Evolutionary conservation across 2,797 vertebrate species (phyloP).

Genomic region (Muscicapa striata): DNA sequence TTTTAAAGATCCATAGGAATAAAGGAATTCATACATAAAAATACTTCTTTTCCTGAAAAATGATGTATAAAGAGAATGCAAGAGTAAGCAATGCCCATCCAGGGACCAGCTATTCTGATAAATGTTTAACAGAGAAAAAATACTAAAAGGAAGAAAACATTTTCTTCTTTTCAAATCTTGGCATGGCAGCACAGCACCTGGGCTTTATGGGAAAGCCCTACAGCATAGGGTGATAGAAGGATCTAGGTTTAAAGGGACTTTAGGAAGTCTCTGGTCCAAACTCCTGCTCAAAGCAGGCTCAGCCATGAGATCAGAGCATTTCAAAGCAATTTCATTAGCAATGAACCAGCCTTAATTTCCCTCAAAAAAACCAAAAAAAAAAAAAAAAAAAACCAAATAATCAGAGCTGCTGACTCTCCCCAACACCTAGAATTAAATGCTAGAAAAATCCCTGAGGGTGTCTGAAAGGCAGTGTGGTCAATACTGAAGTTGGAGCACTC

Average conservation of each 20-base stretch:
- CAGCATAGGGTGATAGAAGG: not conserved
- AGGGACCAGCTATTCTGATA: constrained; percentile 21
- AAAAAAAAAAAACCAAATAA: not conserved
- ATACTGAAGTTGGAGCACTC: constrained; percentile 61
- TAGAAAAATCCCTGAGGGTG: not conserved
- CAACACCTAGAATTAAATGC: not conserved
- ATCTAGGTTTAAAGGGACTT: not conserved
- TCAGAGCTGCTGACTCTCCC: not conserved
- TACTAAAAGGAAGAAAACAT: not conserved
- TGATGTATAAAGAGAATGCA: not conserved
- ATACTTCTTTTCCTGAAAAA: not conserved
- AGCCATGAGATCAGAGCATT: not conserved
- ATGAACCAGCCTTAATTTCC: not conserved
- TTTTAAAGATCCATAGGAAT: constrained; percentile 36
- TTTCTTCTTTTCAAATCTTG: not conserved
- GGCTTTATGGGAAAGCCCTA: not conserved
- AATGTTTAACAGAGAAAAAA: not conserved
- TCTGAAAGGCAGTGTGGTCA: rapidly evolving
- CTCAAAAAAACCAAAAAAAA: not conserved
- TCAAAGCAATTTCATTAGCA: not conserved
- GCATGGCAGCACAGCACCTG: not conserved
- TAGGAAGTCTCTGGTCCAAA: not conserved
- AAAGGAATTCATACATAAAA: not conserved
- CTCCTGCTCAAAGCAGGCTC: not conserved
- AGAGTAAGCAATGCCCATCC: not conserved